These are phyloP conservation scores for Drosophila orena DNA, from an alignment of 1,140 invertebrate genomes.

Conservation along the genomic window DNA sequence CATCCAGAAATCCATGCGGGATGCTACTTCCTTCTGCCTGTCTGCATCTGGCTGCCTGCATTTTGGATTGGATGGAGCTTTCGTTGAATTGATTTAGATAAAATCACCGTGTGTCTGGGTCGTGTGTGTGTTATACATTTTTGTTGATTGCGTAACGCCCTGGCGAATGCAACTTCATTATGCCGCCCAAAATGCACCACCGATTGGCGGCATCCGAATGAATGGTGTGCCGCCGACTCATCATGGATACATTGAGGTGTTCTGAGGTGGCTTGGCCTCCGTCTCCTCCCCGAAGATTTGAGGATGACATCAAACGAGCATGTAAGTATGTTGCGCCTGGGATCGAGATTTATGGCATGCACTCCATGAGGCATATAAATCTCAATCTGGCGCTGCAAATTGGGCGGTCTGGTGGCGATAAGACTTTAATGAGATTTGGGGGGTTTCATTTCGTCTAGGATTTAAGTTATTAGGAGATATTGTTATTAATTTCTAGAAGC, in stretches of 20 bases:
- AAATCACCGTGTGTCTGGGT: constrained; percentile 50
- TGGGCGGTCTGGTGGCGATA: constrained; percentile 1
- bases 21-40: constrained; percentile 31
- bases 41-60: constrained; percentile 42
- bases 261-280: not conserved
- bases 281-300: constrained; percentile 1
- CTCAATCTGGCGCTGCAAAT: constrained; percentile 37
- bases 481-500: not conserved
- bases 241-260: constrained; percentile 51
- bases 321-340: constrained; percentile 30
- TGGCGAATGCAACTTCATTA: constrained; percentile 65
- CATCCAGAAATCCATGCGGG: constrained; percentile 42
- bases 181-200: constrained; percentile 23
- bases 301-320: constrained; percentile 49
- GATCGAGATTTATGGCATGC: constrained; percentile 43
- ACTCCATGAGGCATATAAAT: constrained; percentile 48
- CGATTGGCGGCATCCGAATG: constrained; percentile 45
- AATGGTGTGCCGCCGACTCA: constrained; percentile 37
- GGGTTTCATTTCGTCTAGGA: not conserved
- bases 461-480: not conserved
- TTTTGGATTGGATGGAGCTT: constrained; percentile 29
- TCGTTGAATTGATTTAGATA: constrained; percentile 82
- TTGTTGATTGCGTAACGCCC: constrained; percentile 70
- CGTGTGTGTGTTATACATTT: constrained; percentile 42
- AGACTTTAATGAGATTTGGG: constrained; percentile 35